A percentile compares a stretch with the other conserved stretches of the same genome.
Conservation (phyloP, 2,888 invertebrate species). For the Xestia rhomboidea region DNA sequence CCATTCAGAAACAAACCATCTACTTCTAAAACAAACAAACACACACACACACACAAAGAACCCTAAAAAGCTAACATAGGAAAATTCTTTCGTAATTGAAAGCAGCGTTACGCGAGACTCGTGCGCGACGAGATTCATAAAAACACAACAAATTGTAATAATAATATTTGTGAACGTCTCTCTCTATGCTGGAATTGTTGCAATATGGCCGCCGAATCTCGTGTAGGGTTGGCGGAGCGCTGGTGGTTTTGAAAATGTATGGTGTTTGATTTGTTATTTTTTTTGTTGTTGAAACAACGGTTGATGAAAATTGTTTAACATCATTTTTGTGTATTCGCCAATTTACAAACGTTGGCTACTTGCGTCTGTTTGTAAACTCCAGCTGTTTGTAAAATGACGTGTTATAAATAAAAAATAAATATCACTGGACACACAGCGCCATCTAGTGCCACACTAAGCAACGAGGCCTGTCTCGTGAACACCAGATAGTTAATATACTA, state of each 20-base stretch:
- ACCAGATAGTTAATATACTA: too few relatives aligned
- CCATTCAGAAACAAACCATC: background rate
- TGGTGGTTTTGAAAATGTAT: background rate
- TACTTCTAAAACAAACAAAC: constrained; percentile 13
- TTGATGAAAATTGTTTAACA: background rate
- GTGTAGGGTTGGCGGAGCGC: constrained; percentile 62
- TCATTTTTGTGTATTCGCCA: too few relatives aligned
- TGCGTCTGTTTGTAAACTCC: too few relatives aligned
- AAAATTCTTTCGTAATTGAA: constrained; percentile 64
- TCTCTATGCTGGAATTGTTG: constrained; percentile 66
- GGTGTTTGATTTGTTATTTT: background rate
- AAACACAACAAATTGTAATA: constrained; percentile 72
- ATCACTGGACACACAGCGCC: too few relatives aligned
- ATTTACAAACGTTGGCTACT: too few relatives aligned
- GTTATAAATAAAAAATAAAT: too few relatives aligned
- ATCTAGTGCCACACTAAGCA: too few relatives aligned
- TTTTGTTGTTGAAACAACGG: background rate
- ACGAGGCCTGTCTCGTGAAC: too few relatives aligned
- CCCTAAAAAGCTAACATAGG: constrained; percentile 36
- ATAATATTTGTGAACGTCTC: constrained; percentile 69
- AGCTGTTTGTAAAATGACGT: too few relatives aligned
- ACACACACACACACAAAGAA: background rate
- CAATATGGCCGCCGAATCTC: constrained; percentile 67
- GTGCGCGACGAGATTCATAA: constrained; percentile 60
- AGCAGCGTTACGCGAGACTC: constrained; percentile 24